Evolutionary conservation across 2,797 vertebrate genomes (phyloP).

Genomic region (Acrocephalus scirpaceus): DNA sequence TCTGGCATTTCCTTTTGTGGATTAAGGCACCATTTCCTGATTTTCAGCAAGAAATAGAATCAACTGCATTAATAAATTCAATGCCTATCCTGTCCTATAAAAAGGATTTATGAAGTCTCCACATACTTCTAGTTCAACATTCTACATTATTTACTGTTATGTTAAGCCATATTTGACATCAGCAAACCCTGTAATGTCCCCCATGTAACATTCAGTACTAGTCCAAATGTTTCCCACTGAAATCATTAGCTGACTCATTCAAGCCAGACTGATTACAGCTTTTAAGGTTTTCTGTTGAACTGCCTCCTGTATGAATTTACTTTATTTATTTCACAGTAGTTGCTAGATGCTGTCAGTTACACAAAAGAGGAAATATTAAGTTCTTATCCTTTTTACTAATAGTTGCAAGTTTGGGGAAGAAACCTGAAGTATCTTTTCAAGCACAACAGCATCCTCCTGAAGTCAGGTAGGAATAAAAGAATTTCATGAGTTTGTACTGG

Average conservation of each 20-base stretch:
- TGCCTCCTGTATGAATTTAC: background rate
- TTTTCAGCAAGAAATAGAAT: background rate
- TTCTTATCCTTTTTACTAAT: background rate
- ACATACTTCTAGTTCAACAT: background rate
- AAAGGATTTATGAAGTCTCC: background rate
- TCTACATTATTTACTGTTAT: background rate
- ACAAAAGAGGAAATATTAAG: background rate
- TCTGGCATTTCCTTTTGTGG: background rate
- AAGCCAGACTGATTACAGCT: background rate
- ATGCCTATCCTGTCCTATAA: background rate
- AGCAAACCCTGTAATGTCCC: background rate
- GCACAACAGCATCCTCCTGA: background rate
- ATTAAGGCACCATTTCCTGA: background rate
- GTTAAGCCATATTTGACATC: background rate
- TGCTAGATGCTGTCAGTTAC: background rate
- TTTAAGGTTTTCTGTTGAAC: background rate
- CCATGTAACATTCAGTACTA: background rate
- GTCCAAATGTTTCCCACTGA: background rate
- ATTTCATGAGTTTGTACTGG: background rate
- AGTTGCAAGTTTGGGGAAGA: slow-evolving; percentile 13
- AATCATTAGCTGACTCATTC: background rate
- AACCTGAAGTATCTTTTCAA: background rate
- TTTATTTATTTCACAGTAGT: background rate
- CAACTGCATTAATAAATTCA: background rate
- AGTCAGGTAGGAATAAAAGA: slow-evolving; percentile 65